Conservation (phyloP, 2,888 invertebrate genomes). For the Drosophila macrospina region DNA sequence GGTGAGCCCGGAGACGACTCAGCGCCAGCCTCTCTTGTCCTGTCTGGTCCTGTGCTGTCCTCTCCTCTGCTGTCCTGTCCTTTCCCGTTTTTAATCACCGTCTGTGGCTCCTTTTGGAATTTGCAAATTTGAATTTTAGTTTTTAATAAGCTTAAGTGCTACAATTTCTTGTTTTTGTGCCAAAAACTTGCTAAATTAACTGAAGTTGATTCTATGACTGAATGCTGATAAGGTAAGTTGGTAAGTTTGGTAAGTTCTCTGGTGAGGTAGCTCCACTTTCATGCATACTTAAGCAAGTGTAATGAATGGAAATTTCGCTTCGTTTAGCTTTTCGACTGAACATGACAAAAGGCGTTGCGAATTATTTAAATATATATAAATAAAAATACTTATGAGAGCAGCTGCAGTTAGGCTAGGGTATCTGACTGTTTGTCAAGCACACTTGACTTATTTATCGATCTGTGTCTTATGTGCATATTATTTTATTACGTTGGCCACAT, state of each 20-base stretch:
- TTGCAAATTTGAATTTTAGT: slow-evolving; percentile 57
- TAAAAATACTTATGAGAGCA: slow-evolving; percentile 3
- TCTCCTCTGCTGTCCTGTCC: neutral
- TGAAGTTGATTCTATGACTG: slow-evolving; percentile 19
- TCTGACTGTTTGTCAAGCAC: neutral
- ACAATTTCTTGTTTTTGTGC: slow-evolving; percentile 22
- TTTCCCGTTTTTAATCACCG: slow-evolving; percentile 29
- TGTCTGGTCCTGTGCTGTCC: neutral
- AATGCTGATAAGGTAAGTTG: slow-evolving; percentile 2
- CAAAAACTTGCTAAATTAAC: slow-evolving; percentile 51
- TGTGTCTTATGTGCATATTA: slow-evolving; percentile 16
- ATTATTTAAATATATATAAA: neutral
- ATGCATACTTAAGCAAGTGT: slow-evolving; percentile 35
- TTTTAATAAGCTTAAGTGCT: slow-evolving; percentile 64
- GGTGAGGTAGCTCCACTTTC: slow-evolving; percentile 5
- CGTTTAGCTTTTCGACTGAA: slow-evolving; percentile 11
- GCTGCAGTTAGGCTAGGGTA: neutral
- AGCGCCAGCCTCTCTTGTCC: neutral
- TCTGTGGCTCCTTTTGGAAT: slow-evolving; percentile 36
- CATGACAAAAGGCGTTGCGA: neutral
- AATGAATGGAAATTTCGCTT: slow-evolving; percentile 30
- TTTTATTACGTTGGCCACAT: slow-evolving; percentile 50
- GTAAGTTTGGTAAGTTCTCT: too few relatives aligned
- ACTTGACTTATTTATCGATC: neutral
- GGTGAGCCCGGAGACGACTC: slow-evolving; percentile 19